Conservation (phyloP, 2,113 vertebrate genomes). For the Cnemophilus loriae region DNA sequence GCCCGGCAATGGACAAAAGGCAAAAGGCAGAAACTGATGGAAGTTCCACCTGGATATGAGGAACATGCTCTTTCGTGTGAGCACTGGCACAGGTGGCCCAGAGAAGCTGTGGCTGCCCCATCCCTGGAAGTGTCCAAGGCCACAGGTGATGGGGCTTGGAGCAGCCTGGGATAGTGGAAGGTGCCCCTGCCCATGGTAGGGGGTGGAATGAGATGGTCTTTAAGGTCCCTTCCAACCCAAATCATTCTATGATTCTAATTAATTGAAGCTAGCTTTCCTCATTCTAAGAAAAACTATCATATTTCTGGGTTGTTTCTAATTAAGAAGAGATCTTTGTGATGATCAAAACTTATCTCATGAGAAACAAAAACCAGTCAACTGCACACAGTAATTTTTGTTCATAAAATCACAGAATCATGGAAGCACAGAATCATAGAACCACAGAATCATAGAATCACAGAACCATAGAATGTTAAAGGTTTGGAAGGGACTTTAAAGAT, state of each 20-base stretch:
- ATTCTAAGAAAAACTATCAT: neutral
- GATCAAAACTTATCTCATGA: neutral
- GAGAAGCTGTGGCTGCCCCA: neutral
- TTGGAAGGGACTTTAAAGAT: neutral
- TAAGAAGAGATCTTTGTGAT: neutral
- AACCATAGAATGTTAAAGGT: neutral
- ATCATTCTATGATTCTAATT: neutral
- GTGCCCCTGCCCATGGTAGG: neutral
- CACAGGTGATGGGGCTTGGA: neutral
- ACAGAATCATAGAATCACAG: neutral
- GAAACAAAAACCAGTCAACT: neutral
- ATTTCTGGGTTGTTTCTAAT: neutral
- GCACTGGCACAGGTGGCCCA: neutral
- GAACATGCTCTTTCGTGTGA: neutral
- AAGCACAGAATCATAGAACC: neutral
- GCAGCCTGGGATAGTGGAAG: neutral
- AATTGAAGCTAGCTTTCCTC: neutral
- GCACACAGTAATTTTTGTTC: neutral
- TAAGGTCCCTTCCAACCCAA: neutral
- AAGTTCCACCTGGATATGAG: neutral
- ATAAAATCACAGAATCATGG: neutral
- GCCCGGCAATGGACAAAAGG: neutral
- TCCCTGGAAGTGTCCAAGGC: neutral
- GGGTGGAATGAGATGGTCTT: neutral
- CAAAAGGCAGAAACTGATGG: neutral